A percentile compares a stretch with the other conserved stretches of the same genome.
phyloP scores from a whole-genome alignment of 2,888 invertebrate genomes.

The Lepidocyrtoides sp. region DNA sequence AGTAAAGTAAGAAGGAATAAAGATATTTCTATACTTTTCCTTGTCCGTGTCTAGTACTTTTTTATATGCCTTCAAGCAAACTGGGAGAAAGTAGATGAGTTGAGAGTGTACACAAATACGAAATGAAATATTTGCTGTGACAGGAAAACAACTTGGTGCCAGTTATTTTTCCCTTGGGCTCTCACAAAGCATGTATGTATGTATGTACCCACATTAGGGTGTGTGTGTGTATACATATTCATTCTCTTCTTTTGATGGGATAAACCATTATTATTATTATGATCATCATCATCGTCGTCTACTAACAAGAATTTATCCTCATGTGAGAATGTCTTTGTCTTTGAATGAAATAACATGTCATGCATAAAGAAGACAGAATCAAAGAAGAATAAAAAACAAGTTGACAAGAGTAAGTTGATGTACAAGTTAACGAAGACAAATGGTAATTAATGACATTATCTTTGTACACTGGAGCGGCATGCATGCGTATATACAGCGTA shows the following conservation, averaged over 20 bases:
- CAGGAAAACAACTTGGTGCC: slow-evolving; percentile 48
- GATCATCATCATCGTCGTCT: too few relatives aligned
- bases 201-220: not conserved
- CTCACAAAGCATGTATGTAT: not conserved
- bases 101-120: not conserved
- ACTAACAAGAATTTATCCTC: too few relatives aligned
- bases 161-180: slow-evolving; percentile 45
- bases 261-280: too few relatives aligned
- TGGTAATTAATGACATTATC: slow-evolving; percentile 61
- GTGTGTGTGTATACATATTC: not conserved
- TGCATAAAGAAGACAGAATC: slow-evolving; percentile 23
- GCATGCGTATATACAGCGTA: too few relatives aligned
- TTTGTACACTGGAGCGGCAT: not conserved
- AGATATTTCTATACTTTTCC: not conserved
- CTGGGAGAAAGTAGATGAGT: slow-evolving; percentile 12
- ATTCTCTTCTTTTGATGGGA: not conserved
- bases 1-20: not conserved
- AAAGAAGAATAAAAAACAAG: not conserved
- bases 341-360: not conserved
- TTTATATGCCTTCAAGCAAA: slow-evolving; percentile 11
- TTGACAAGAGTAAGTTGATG: not conserved
- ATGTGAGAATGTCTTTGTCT: not conserved
- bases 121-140: slow-evolving; percentile 64
- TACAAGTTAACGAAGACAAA: slow-evolving; percentile 65
- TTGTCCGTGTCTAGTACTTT: not conserved